These are phyloP conservation scores for Tribolium madens DNA, from an alignment of 1,140 invertebrate species.

Conservation along the genomic window DNA sequence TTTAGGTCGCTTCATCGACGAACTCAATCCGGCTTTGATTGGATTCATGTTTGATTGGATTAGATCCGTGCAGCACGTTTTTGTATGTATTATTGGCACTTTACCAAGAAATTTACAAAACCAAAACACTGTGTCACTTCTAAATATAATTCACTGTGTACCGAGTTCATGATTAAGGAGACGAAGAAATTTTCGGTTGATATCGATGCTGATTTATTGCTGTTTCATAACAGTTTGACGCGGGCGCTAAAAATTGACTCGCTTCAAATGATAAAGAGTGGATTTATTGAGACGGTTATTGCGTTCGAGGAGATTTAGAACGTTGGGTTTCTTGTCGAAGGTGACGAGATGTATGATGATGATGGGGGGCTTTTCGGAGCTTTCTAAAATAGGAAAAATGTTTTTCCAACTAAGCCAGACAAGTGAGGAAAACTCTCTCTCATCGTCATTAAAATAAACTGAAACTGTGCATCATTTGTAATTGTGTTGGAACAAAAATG, in stretches of 20 bases:
- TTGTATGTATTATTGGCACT: constrained; percentile 16
- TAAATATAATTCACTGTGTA: constrained; percentile 1
- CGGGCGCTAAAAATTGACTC: constrained; percentile 1
- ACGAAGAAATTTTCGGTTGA: background rate
- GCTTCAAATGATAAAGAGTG: background rate
- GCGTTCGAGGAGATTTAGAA: background rate
- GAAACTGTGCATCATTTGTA: too few relatives aligned
- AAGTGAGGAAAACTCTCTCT: too few relatives aligned
- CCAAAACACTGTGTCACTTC: constrained; percentile 34
- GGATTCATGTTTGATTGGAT: constrained; percentile 25
- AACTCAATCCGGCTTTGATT: constrained; percentile 6
- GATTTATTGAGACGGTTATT: constrained; percentile 11
- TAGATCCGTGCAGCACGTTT: constrained; percentile 6
- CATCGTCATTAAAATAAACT: too few relatives aligned
- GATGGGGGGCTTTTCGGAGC: background rate
- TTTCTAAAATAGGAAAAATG: too few relatives aligned
- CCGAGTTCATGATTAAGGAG: background rate
- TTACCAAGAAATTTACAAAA: constrained; percentile 31
- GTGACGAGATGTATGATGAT: background rate
- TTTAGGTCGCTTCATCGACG: background rate
- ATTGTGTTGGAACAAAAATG: too few relatives aligned
- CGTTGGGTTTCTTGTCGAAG: background rate
- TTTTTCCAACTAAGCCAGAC: too few relatives aligned
- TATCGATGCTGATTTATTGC: constrained; percentile 8
- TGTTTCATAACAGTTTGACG: background rate